These are phyloP conservation scores for Enoplosus armatus DNA, from an alignment of 2,797 vertebrate genomes.

Conservation along the genomic window DNA sequence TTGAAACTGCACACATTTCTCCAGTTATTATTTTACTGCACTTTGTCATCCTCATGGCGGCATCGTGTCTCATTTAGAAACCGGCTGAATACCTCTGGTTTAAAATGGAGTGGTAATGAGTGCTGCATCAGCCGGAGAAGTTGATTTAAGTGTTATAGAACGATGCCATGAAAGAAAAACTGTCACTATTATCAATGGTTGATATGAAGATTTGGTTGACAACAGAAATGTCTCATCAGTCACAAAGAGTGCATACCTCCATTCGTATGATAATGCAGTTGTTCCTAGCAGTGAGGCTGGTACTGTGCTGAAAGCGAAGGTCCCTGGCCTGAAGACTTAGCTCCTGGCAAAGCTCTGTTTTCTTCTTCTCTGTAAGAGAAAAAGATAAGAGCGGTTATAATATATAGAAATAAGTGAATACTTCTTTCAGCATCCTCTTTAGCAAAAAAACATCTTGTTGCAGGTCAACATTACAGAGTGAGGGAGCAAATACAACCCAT, in stretches of 20 bases:
- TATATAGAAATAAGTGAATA: not conserved
- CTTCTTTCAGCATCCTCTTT: not conserved
- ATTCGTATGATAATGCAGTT: constrained; percentile 96
- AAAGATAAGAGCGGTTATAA: not conserved
- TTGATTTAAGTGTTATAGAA: not conserved
- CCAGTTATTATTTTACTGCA: not conserved
- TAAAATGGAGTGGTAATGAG: not conserved
- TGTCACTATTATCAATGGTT: not conserved
- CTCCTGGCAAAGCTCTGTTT: constrained; percentile 96
- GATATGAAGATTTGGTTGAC: not conserved
- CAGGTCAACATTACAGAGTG: not conserved
- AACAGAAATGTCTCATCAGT: not conserved
- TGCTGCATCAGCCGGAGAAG: not conserved
- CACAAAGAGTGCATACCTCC: constrained; percentile 85
- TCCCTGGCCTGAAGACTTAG: constrained; percentile 95
- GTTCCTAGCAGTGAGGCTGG: constrained; percentile 93
- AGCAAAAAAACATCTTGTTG: not conserved
- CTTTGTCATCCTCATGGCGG: not conserved
- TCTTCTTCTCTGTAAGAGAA: constrained; percentile 91
- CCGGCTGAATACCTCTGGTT: not conserved
- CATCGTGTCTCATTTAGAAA: not conserved
- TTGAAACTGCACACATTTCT: not conserved
- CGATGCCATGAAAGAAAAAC: not conserved
- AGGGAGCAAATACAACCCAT: not conserved
- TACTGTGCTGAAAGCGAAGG: constrained; percentile 94